Evolutionary conservation across 2,797 vertebrate genomes (phyloP).

Genomic region (Coreius guichenoti): DNA sequence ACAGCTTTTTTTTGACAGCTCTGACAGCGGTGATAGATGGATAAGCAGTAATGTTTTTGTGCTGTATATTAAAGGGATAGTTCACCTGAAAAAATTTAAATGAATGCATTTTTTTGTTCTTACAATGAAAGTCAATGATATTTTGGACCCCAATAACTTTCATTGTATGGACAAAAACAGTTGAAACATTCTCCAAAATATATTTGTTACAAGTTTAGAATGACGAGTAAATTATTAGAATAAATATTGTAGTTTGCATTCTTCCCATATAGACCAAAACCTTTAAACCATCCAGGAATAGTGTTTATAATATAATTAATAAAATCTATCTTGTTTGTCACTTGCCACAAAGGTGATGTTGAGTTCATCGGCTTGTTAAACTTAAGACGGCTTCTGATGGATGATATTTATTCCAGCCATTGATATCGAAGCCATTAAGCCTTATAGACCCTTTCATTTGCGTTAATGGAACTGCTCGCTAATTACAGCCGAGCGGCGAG

Average conservation of each 20-base stretch:
- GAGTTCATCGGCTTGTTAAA: slow-evolving; percentile 28
- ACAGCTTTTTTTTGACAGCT: slow-evolving; percentile 5
- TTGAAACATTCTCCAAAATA: not conserved
- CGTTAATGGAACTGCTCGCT: slow-evolving; percentile 31
- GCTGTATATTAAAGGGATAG: not conserved
- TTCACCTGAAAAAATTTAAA: not conserved
- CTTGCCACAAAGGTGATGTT: slow-evolving; percentile 1
- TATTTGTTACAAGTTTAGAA: not conserved
- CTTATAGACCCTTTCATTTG: slow-evolving; percentile 30
- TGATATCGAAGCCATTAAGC: slow-evolving; percentile 41
- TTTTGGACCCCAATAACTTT: not conserved
- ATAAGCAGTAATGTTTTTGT: not conserved
- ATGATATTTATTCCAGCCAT: slow-evolving; percentile 19
- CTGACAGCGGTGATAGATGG: not conserved
- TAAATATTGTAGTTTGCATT: not conserved
- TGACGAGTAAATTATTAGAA: not conserved
- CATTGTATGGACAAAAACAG: not conserved
- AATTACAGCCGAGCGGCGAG: slow-evolving; percentile 6
- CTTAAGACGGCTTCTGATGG: not conserved
- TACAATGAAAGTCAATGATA: not conserved
- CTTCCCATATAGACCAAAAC: not conserved
- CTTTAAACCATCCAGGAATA: not conserved
- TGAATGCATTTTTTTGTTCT: not conserved
- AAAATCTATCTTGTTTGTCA: not conserved
- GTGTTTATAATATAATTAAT: not conserved